Evolutionary conservation across 92 coral and sea anemone species (phyloP).

Genomic region (Heteractis magnifica): DNA sequence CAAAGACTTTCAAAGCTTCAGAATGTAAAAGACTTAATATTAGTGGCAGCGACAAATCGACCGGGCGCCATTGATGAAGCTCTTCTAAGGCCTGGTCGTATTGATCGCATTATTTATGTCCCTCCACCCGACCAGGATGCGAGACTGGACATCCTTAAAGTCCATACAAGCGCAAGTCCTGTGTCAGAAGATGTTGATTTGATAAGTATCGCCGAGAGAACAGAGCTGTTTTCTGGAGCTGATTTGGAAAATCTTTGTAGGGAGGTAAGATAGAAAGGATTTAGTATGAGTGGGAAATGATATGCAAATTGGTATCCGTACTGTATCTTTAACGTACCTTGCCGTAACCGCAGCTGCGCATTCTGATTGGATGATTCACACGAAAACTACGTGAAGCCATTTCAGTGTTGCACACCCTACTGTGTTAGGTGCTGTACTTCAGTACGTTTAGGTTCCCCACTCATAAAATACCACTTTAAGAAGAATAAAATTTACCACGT

Average conservation of each 20-base stretch:
- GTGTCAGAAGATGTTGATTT: slow-evolving; percentile 73
- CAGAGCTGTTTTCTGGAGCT: slow-evolving; percentile 92
- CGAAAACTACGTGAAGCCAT: no score
- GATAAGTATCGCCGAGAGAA: slow-evolving; percentile 59
- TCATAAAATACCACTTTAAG: no score
- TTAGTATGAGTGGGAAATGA: neutral
- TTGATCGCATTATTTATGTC: slow-evolving; percentile 90
- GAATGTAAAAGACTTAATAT: slow-evolving; percentile 60
- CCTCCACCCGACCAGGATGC: slow-evolving; percentile 93
- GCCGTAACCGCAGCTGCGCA: neutral
- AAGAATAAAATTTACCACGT: no score
- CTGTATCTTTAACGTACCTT: no score
- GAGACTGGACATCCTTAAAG: slow-evolving; percentile 80
- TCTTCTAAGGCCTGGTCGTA: slow-evolving; percentile 90
- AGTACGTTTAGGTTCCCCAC: no score
- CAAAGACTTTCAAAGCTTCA: slow-evolving; percentile 20
- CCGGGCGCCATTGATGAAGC: slow-evolving; percentile 93
- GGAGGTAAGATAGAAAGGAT: slow-evolving; percentile 65
- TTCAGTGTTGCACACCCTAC: neutral
- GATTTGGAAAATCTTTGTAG: slow-evolving; percentile 91
- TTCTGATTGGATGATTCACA: neutral
- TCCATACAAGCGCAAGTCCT: slow-evolving; percentile 80
- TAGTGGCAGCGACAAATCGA: slow-evolving; percentile 95
- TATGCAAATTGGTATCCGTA: no score
- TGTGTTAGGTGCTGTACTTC: no score